phyloP scores from a whole-genome alignment of 2,888 invertebrate genomes.

The Malthinus flaveolus region DNA sequence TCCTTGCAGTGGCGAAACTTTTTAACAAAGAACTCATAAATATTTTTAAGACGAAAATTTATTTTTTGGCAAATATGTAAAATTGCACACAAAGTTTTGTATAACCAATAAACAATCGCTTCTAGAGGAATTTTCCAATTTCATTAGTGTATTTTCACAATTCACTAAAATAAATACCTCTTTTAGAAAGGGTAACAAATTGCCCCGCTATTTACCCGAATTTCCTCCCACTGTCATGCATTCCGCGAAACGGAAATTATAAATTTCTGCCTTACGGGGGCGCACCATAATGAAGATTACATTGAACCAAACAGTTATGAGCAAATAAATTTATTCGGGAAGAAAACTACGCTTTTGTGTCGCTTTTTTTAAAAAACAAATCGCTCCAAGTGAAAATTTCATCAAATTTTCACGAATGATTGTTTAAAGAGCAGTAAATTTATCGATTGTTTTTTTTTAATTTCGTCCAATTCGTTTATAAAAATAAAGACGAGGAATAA shows the following conservation, averaged over 20 bases:
- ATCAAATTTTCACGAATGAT: too few relatives aligned
- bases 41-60: constrained; percentile 32
- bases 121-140: neutral
- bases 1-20: constrained; percentile 20
- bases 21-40: constrained; percentile 26
- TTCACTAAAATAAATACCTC: constrained; percentile 18
- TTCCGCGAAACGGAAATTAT: constrained; percentile 45
- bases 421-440: too few relatives aligned
- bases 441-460: too few relatives aligned
- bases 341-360: neutral
- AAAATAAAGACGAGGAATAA: too few relatives aligned
- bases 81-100: too few relatives aligned
- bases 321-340: constrained; percentile 15
- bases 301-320: constrained; percentile 15
- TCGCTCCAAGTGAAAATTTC: too few relatives aligned
- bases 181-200: constrained; percentile 37
- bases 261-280: constrained; percentile 36
- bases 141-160: constrained; percentile 9
- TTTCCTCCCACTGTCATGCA: constrained; percentile 41
- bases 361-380: constrained; percentile 5
- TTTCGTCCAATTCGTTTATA: too few relatives aligned
- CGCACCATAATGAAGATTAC: constrained; percentile 18
- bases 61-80: neutral
- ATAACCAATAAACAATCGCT: too few relatives aligned
- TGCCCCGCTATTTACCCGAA: constrained; percentile 43